Percentiles rank a stretch among this genome's conserved stretches.
phyloP scores from a whole-genome alignment of 2,113 vertebrate genomes.

The Marmota flaviventris region DNA sequence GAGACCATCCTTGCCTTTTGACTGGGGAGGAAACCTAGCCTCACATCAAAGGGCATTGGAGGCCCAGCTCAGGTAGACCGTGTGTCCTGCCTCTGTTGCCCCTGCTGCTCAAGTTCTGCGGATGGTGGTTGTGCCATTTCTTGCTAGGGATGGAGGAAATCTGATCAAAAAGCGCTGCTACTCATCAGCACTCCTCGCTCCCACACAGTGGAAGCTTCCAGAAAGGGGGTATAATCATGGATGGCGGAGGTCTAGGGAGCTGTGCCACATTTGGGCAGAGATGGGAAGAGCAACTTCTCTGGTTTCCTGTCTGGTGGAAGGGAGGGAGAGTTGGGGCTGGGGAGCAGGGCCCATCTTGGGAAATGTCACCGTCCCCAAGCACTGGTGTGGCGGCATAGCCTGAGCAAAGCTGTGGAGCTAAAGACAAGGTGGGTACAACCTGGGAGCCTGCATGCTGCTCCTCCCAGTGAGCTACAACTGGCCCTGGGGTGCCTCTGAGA shows the following conservation, averaged over 20 bases:
- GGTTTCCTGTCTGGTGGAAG: not conserved
- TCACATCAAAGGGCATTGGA: not conserved
- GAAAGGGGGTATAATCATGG: not conserved
- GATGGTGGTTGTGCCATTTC: not conserved
- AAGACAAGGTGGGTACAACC: conserved; percentile 73
- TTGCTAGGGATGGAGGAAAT: not conserved
- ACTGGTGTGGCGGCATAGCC: not conserved
- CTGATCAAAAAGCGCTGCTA: not conserved
- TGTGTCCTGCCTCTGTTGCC: fast-evolving
- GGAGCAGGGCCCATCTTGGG: not conserved
- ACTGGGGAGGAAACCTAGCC: not conserved
- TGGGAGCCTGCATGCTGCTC: not conserved
- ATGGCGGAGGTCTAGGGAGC: not conserved
- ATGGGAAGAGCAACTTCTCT: not conserved
- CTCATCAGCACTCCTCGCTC: fast-evolving
- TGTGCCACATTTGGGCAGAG: not conserved
- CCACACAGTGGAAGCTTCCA: not conserved
- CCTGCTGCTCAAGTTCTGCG: not conserved
- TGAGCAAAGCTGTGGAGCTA: not conserved
- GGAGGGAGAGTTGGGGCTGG: not conserved
- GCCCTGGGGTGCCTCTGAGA: not conserved
- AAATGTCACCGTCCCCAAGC: not conserved
- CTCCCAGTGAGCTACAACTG: not conserved
- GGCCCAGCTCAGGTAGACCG: not conserved
- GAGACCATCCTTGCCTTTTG: not conserved